These are phyloP conservation scores for Thamnophis sirtalis DNA, from an alignment of 2,113 vertebrate species.

Conservation along the genomic window DNA sequence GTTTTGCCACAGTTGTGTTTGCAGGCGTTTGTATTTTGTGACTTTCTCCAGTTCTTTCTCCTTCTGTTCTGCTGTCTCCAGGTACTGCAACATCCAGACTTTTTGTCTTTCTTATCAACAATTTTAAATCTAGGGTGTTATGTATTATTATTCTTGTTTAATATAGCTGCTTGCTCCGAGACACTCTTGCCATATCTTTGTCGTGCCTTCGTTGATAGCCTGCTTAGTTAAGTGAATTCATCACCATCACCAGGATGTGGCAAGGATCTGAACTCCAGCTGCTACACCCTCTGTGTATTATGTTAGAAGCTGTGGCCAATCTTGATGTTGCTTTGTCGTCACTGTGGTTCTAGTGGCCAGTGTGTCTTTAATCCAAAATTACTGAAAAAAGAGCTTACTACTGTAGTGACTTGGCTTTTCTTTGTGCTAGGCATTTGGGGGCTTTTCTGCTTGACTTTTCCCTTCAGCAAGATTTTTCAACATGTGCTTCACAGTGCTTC, in stretches of 20 bases:
- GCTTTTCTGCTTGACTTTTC: constrained; percentile 76
- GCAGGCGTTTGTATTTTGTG: background rate
- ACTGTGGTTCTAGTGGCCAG: constrained; percentile 83
- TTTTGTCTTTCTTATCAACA: background rate
- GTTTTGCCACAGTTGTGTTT: background rate
- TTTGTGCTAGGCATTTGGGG: constrained; percentile 71
- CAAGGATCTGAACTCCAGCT: constrained; percentile 74
- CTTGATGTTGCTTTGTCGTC: constrained; percentile 78
- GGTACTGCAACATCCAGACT: background rate
- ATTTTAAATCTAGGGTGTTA: background rate
- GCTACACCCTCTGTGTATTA: constrained; percentile 86
- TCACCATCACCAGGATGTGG: constrained; percentile 77
- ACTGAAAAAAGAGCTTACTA: constrained; percentile 68
- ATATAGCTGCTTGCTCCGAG: background rate
- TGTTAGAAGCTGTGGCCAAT: constrained; percentile 80
- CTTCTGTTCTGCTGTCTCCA: background rate
- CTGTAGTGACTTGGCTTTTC: constrained; percentile 71
- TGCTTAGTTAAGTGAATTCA: constrained; percentile 28
- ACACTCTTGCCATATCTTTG: constrained; percentile 29
- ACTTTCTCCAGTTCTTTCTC: background rate
- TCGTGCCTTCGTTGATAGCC: background rate
- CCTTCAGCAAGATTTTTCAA: constrained; percentile 83
- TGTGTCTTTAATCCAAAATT: constrained; percentile 78
- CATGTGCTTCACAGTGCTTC: constrained; percentile 84
- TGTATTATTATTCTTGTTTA: background rate